Conservation (phyloP, 2,113 vertebrate species). For the Neolamprologus tretocephalus region DNA sequence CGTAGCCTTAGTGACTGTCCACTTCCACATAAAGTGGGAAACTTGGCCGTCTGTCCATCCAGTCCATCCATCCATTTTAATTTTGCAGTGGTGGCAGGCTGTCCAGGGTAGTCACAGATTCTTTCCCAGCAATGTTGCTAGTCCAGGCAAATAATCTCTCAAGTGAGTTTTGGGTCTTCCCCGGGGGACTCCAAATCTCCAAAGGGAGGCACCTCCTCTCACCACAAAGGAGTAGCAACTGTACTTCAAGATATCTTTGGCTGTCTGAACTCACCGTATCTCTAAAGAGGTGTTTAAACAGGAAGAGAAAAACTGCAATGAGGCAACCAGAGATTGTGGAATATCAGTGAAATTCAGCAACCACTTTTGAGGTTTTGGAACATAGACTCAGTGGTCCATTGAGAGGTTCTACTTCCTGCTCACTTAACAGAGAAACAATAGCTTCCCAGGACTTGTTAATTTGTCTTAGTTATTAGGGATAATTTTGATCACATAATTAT, state of each 20-base stretch:
- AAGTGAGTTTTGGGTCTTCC: background rate
- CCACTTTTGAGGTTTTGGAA: accelerated
- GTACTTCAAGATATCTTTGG: background rate
- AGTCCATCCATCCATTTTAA: background rate
- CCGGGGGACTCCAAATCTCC: accelerated
- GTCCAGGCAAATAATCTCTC: background rate
- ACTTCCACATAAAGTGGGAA: background rate
- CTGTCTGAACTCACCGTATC: background rate
- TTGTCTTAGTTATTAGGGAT: background rate
- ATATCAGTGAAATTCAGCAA: background rate
- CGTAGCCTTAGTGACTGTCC: accelerated
- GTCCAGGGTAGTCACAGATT: background rate
- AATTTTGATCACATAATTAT: background rate
- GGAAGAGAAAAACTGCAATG: background rate
- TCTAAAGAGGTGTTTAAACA: background rate
- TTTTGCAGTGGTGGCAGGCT: background rate
- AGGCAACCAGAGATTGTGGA: background rate
- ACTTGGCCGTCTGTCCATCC: background rate
- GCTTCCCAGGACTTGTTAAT: background rate
- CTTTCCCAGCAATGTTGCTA: background rate
- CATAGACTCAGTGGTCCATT: background rate
- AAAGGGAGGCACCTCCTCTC: background rate
- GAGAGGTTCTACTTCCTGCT: background rate
- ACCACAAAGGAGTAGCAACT: background rate
- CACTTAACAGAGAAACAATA: background rate